Base-by-base conservation (phyloP, 2,888 invertebrate genomes). In the Chalcis sispes region DNA sequence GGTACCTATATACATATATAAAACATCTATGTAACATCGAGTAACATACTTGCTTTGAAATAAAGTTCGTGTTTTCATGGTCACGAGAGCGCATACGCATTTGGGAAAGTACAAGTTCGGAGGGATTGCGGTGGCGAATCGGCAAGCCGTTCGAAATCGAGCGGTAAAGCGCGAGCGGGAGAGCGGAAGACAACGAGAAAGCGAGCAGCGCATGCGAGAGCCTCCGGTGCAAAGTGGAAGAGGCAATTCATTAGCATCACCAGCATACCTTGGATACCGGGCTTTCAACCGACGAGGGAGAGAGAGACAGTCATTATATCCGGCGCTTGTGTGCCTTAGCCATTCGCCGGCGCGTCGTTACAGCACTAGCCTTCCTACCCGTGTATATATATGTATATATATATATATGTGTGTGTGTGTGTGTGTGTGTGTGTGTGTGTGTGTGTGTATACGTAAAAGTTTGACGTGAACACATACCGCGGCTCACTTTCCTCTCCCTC, bases 211-310 rank as follows among this genome's bases (percentile, higher is more conserved):
- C 42, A 42, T 13, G 42, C 15, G 32, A 3, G 42, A n/a, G 42
- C 15, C 42, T n/a, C n/a, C n/a, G n/a, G n/a, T n/a, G n/a, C n/a
- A n/a, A n/a, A 42, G 42, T 2, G 42, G 15, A n/a, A 36, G 20
- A 10, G 61, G 80, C 78, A 79, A 82, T 82, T 82, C 82, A 82
- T 82, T 82, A 81, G 74, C 77, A 66, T 59, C 54, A 18, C 40
- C 62, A 58, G 78, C 78, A 76, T 80, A 81, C 78, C 76, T 65
- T 8, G 80, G 72, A 81, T 81, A 79, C 82, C 72, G 72, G 15
- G 59, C 71, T 66, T 13, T 15, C 15, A 13, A n/a, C n/a, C n/a
- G n/a, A n/a, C n/a, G n/a, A n/a, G n/a, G n/a, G n/a, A n/a, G n/a
- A n/a, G n/a, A n/a, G n/a, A 15, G 15, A 42, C 42, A 15, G 7